These are phyloP conservation scores for Sorex maritimensis DNA, from an alignment of 2,797 vertebrate species.

Conservation along the genomic window DNA sequence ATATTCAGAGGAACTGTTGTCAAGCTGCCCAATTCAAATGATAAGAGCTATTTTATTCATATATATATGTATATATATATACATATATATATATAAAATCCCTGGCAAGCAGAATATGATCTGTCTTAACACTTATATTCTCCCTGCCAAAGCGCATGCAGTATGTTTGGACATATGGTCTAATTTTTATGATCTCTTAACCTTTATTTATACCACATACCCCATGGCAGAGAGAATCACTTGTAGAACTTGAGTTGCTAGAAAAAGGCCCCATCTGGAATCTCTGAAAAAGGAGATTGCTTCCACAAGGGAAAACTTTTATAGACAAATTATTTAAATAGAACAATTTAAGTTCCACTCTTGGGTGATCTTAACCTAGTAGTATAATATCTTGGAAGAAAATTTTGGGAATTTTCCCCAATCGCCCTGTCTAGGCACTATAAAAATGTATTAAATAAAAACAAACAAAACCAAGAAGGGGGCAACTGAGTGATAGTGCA, in stretches of 20 bases:
- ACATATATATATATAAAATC: not conserved
- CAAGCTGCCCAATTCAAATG: constrained; percentile 59
- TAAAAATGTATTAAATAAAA: too few relatives aligned
- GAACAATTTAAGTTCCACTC: constrained; percentile 36
- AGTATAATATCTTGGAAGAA: not conserved
- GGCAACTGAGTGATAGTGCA: too few relatives aligned
- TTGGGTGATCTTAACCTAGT: constrained; percentile 45
- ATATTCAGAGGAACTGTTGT: constrained; percentile 47
- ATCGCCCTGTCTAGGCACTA: not conserved
- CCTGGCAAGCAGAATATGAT: constrained; percentile 78
- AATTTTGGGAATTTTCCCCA: not conserved
- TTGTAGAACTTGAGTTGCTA: constrained; percentile 52
- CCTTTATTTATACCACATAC: constrained; percentile 78
- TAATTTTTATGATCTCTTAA: constrained; percentile 80
- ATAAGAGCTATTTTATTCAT: constrained; percentile 72
- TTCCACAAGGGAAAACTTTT: constrained; percentile 5
- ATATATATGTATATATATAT: constrained; percentile 29
- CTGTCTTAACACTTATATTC: constrained; percentile 73
- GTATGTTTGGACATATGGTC: constrained; percentile 81
- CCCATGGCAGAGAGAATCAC: constrained; percentile 62
- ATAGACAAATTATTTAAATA: constrained; percentile 30
- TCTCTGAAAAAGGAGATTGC: constrained; percentile 11
- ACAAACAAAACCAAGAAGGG: too few relatives aligned
- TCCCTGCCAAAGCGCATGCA: constrained; percentile 66
- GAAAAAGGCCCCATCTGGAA: constrained; percentile 46